Evolutionary conservation across 2,113 vertebrate genomes (phyloP), one percentile per base, ranked within the genome.

Genomic region (Picathartes gymnocephalus): DNA sequence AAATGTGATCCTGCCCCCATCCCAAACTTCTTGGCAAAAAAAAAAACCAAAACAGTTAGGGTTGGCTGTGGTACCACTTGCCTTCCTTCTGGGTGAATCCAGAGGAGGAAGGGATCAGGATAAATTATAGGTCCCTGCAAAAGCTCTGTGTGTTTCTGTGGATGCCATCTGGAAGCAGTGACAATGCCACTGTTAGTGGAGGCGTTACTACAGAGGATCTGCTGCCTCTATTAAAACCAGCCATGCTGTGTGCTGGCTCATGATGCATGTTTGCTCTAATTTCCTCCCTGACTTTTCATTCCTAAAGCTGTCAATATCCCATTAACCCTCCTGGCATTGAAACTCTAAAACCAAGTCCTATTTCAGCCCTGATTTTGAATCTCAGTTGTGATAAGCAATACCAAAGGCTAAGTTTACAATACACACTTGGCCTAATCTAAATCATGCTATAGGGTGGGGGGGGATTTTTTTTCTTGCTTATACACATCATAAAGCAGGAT

Each of bases 231-330:
- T 97, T 96, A 85, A 95, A 97, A 94, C 81, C 95, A 96, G 90
- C 79, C 93, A 93, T 56, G 88, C 85, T 96, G 82, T 37, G 79
- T 81, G 85, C 71, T 94, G 92, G 85, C 90, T 93, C n/a, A 74
- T 6, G 60, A 92, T 31, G 33, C 71, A 60, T 37, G 90, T 84
- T 94, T 88, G 92, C 88, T 93, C 92, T 92, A 24, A 96, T 95
- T 94, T 93, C 81, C 90, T 92, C 72, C 44, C 76, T 53, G 64
- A 78, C 76, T 64, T 74, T 93, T 96, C 76, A 93, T 81, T 93
- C 76, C 51, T 95, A 88, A 95, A 94, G 72, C 92, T 93, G 95
- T 95, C 96, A 95, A 94, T 94, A 95, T 93, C 86, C 90, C 8
- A 2, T 92, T 91, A 95, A 94, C 92, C 83, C 94, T 76, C 61